Conservation (phyloP, 1,140 invertebrate genomes). For the Hirudo medicinalis region DNA sequence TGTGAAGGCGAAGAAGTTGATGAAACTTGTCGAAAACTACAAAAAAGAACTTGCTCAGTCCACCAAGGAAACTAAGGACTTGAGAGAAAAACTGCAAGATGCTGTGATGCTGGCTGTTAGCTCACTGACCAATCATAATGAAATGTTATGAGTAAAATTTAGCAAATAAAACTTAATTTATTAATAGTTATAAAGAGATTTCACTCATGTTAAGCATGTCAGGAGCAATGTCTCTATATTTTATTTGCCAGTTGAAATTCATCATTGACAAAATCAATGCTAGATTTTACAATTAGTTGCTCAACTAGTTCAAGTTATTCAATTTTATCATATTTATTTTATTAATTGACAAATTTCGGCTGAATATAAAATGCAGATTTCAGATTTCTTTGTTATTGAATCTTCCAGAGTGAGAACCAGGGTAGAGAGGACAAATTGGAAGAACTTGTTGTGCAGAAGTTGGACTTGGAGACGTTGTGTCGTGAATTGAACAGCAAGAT, state of each 20-base stretch:
- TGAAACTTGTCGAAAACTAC: constrained; percentile 36
- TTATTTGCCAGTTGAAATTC: too few species aligned
- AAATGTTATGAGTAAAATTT: too few species aligned
- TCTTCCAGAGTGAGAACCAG: constrained; percentile 21
- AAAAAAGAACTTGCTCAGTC: constrained; percentile 34
- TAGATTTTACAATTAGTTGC: too few species aligned
- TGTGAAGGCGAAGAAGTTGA: constrained; percentile 32
- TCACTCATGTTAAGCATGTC: too few species aligned
- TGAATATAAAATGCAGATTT: too few species aligned
- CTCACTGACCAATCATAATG: background rate
- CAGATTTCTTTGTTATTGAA: background rate
- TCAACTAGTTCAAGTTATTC: too few species aligned
- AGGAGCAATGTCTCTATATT: too few species aligned
- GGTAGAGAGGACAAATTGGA: constrained; percentile 37
- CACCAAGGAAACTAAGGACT: constrained; percentile 33
- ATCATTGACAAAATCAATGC: too few species aligned
- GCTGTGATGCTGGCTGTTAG: constrained; percentile 26
- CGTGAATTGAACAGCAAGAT: constrained; percentile 38
- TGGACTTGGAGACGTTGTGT: constrained; percentile 37
- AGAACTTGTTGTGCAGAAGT: constrained; percentile 32
- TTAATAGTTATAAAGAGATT: too few species aligned
- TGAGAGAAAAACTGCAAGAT: constrained; percentile 37
- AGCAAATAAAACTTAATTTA: too few species aligned
- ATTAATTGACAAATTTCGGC: too few species aligned
- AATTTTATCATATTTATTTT: too few species aligned